Conservation (phyloP, 2,797 vertebrate species). For the Liasis olivaceus region DNA sequence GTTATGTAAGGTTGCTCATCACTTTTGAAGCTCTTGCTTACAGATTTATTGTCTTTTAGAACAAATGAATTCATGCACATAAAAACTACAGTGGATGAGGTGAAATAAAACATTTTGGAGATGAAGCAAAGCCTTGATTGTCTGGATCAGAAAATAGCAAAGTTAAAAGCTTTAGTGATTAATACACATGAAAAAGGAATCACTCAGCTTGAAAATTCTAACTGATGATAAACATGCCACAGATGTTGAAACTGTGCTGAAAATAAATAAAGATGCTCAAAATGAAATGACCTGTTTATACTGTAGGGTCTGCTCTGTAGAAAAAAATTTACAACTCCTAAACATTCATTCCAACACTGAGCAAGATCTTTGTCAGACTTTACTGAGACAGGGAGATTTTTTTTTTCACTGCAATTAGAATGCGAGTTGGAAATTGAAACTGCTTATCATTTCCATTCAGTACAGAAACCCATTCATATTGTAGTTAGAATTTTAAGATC, state of each 20-base stretch:
- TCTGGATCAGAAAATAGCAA: neutral
- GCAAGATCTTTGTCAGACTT: neutral
- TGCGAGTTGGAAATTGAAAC: too few relatives aligned
- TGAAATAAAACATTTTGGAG: neutral
- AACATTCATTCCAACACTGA: neutral
- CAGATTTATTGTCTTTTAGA: neutral
- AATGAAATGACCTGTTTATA: neutral
- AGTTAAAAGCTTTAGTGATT: neutral
- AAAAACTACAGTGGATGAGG: neutral
- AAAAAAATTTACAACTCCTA: neutral
- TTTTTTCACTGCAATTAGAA: too few relatives aligned
- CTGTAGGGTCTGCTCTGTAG: neutral
- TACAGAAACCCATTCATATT: neutral
- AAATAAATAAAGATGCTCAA: neutral
- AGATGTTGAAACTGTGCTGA: neutral
- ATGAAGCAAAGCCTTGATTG: neutral
- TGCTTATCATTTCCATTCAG: neutral
- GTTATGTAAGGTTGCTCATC: neutral
- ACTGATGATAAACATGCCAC: neutral
- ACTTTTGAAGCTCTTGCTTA: neutral
- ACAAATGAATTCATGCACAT: neutral
- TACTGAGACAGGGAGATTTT: too few relatives aligned
- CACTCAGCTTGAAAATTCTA: neutral
- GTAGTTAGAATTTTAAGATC: neutral
- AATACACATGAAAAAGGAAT: neutral